Evolutionary conservation across 2,113 vertebrate species (phyloP).

Genomic region (Montifringilla adamsi): DNA sequence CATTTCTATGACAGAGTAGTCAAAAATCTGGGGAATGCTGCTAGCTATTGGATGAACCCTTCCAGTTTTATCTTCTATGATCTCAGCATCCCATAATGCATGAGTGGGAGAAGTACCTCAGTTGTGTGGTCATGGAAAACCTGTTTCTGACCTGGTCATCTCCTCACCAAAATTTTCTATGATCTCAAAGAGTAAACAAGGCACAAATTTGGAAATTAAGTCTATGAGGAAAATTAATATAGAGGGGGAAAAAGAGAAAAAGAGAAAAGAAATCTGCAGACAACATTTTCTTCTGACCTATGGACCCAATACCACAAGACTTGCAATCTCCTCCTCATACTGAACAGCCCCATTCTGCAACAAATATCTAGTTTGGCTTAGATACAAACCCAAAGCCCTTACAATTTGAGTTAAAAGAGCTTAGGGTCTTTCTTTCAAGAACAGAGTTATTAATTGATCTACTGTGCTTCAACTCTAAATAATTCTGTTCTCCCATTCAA

Average conservation of each 20-base stretch:
- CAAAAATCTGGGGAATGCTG: not conserved
- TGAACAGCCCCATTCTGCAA: not conserved
- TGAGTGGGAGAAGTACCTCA: not conserved
- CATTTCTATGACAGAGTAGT: not conserved
- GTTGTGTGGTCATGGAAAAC: not conserved
- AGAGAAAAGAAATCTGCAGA: not conserved
- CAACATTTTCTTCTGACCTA: not conserved
- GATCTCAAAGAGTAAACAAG: not conserved
- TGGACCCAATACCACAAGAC: not conserved
- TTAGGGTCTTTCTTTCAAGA: not conserved
- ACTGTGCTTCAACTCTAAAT: not conserved
- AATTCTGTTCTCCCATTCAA: not conserved
- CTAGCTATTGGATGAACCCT: not conserved
- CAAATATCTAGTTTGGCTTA: not conserved
- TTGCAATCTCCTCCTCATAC: not conserved
- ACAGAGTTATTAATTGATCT: not conserved
- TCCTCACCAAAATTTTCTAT: not conserved
- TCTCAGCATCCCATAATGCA: not conserved
- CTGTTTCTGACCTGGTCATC: not conserved
- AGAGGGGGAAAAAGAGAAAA: accelerated
- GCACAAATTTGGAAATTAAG: not conserved
- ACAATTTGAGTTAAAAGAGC: not conserved
- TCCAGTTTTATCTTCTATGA: not conserved
- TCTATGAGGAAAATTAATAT: not conserved
- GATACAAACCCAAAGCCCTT: not conserved